Base-by-base conservation (phyloP, 2,888 invertebrate species). In the Pteria penguin region DNA sequence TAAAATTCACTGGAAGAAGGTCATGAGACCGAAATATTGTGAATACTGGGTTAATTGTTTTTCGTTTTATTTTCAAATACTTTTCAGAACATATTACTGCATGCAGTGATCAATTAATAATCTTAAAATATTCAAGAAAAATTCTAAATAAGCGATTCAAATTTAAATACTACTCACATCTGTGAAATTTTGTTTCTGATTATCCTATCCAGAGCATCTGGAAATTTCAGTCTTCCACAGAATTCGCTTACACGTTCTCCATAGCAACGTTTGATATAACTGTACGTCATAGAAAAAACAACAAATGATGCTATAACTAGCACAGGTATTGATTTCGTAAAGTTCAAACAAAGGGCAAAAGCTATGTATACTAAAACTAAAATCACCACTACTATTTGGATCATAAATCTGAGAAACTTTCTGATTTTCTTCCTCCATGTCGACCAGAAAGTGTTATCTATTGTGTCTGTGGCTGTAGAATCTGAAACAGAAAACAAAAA, bases 261-360 rank as follows among this genome's bases (percentile, higher is more conserved):
- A 36, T 29, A 62, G 8, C n/a, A 24, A n/a, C 54, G 29, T 8
- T 52, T 33, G 8, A 54, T 45, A 4, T 54, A n/a, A 31, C 14
- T 4, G 29, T 45, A 62, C 11, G 27, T 36, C n/a, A 65, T 11
- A 33, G 65, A 52, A 31, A 62, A 63, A 32, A 66, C 31, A 22
- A 61, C 36, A 31, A 72, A 33, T 11, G 14, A 24, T n/a, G 71
- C 72, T 14, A 76, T n/a, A 32, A 57, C 60, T 14, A 76, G 58
- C 4, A 76, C 18, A n/a, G 76, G 76, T 22, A 76, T 61, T n/a
- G 76, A 60, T 31, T 54, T 72, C 18, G 57, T 18, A 36, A 76
- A 72, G 67, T 72, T 72, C 31, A 75, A 58, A 5, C 31, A 31
- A 55, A 70, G 36, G 26, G 63, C 62, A 58, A 62, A 45, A 24